Evolutionary conservation across 1,140 invertebrate genomes (phyloP).

Genomic region (Drosophila burlai): DNA sequence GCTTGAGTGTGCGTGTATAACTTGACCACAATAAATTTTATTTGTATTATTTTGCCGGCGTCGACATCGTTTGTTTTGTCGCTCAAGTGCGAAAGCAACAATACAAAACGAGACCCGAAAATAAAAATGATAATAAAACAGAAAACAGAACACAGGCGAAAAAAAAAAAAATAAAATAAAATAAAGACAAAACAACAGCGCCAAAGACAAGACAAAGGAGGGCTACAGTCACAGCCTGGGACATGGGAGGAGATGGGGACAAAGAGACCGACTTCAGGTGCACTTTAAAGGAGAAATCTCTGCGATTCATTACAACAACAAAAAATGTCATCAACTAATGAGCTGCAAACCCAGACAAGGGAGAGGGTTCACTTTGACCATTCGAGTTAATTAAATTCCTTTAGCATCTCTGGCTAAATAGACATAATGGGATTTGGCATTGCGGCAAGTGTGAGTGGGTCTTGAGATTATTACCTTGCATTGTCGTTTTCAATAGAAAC

Average conservation of each 20-base stretch:
- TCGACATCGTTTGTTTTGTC: constrained; percentile 58
- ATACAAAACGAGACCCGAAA: constrained; percentile 17
- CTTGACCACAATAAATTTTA: constrained; percentile 74
- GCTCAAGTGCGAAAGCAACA: constrained; percentile 56
- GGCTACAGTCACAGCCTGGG: neutral
- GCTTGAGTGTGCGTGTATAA: constrained; percentile 48
- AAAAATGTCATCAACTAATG: constrained; percentile 22
- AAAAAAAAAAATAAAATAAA: constrained; percentile 2
- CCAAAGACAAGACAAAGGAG: constrained; percentile 3
- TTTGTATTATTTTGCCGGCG: constrained; percentile 61
- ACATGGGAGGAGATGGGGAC: neutral
- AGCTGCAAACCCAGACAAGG: neutral
- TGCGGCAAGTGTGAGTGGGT: neutral
- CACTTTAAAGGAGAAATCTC: constrained; percentile 36
- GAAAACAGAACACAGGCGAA: constrained; percentile 1
- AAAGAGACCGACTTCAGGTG: constrained; percentile 23
- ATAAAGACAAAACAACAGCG: neutral
- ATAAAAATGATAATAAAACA: constrained; percentile 30
- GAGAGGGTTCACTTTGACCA: neutral
- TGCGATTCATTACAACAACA: neutral
- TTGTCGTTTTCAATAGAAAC: neutral
- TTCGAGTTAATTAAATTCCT: constrained; percentile 8
- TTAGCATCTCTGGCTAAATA: neutral
- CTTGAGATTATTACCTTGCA: neutral
- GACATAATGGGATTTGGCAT: neutral